Evolutionary conservation across 2,113 vertebrate species (phyloP).

Genomic region (Sorex araneus): DNA sequence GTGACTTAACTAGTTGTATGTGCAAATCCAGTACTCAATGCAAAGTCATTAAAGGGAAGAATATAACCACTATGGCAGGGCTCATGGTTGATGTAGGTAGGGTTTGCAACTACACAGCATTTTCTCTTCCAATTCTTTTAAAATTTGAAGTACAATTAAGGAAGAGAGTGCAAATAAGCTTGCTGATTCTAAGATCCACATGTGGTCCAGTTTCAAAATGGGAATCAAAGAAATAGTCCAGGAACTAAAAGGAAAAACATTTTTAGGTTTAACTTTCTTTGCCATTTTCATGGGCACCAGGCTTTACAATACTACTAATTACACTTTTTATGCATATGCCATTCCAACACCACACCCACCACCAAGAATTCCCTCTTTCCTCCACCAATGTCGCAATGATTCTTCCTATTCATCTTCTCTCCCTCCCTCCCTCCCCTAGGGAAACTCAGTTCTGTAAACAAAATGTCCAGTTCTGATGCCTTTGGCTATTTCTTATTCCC

Average conservation of each 20-base stretch:
- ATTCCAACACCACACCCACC: too few relatives aligned
- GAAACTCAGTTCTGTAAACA: too few relatives aligned
- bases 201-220: neutral
- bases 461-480: too few relatives aligned
- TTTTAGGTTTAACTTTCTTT: too few relatives aligned
- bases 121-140: constrained; percentile 43
- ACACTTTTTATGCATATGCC: too few relatives aligned
- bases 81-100: neutral
- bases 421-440: too few relatives aligned
- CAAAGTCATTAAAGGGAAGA: neutral
- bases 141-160: constrained; percentile 30
- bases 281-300: too few relatives aligned
- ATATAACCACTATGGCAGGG: neutral
- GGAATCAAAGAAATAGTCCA: constrained; percentile 25
- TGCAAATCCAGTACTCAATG: neutral
- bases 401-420: too few relatives aligned
- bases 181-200: neutral
- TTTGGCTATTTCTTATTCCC: too few relatives aligned
- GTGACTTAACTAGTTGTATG: constrained; percentile 25
- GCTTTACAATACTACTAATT: too few relatives aligned
- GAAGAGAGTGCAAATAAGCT: neutral
- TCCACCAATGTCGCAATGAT: too few relatives aligned
- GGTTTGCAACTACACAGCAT: neutral
- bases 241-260: neutral
- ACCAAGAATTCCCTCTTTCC: too few relatives aligned